These are phyloP conservation scores for Dorcus hopei DNA, from an alignment of 2,888 invertebrate species.

Conservation along the genomic window DNA sequence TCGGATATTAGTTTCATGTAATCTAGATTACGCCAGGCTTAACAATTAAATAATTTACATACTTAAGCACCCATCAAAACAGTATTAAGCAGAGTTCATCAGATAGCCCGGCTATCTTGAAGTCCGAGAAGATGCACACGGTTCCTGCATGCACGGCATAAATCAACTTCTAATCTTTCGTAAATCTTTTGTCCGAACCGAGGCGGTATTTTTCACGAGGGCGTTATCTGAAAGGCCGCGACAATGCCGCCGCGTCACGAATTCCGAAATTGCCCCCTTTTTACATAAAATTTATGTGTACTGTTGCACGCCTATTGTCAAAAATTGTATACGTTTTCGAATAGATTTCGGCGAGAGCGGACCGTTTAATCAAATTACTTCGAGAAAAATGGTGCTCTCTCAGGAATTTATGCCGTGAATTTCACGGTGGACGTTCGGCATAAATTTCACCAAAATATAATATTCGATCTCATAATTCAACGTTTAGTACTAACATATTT, in stretches of 20 bases:
- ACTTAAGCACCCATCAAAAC: too few relatives aligned
- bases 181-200: neutral
- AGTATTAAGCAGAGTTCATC: too few relatives aligned
- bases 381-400: neutral
- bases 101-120: too few relatives aligned
- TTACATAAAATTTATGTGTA: slow-evolving; percentile 3
- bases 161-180: neutral
- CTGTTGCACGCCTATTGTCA: neutral
- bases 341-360: neutral
- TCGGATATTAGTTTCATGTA: too few relatives aligned
- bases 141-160: neutral
- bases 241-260: slow-evolving; percentile 2
- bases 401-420: neutral
- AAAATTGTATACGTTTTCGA: neutral
- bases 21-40: too few relatives aligned
- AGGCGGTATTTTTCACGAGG: neutral
- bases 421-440: too few relatives aligned
- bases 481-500: too few relatives aligned
- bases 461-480: too few relatives aligned
- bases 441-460: too few relatives aligned
- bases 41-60: too few relatives aligned
- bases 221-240: neutral
- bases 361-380: neutral
- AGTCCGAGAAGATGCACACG: neutral
- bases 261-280: slow-evolving; percentile 1